Base-by-base conservation (phyloP, 1,140 invertebrate genomes). In the Eupristina koningsbergeri region DNA sequence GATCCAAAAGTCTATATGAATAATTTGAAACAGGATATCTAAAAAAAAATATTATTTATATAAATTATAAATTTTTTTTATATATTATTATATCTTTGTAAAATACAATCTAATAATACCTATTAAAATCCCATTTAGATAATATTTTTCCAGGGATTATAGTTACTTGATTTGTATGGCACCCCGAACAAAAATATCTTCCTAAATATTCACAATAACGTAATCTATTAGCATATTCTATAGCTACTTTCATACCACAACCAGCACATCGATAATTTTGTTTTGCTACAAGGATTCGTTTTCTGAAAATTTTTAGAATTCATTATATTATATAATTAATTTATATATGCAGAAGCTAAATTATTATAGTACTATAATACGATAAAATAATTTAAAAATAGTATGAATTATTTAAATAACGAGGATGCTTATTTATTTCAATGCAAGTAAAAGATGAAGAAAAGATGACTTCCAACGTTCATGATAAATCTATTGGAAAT, bases 161-260 rank as follows among this genome's bases (percentile, higher is more conserved):
- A 9, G 95, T 93, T 74, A 95, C 92, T 87, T 96, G 94, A 89
- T 97, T 96, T 17, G 94, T 95, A 91, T 98, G 97, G 89, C 97
- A 98, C 47, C 96, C 96, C 11, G 96, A 97, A 89, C 97, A 98
- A 91, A 98, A 97, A 91, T 96, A 97, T 87, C 97, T 95, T 26
- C 96, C 97, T 71, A 97, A 92, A 90, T 98, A 98, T 88, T 96
- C 94, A 90, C 97, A 98, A 88, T 97, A 97, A 15, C 96, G 93
- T 90, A 95, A 96, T 86, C 94, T 94, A 36, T 94, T 94, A 17
- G 95, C 94, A 88, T 96, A 96, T 80, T 95, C 94, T 84, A 93
- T 90, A 5, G 95, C 94, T 17, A 97, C 96, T 87, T 94, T 95
- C 92, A 96, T 96, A 0, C 97, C 96, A 93, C 97, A 98, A 19